These are phyloP conservation scores for Boloria euphrosyne DNA, from an alignment of 2,888 invertebrate species.

Conservation along the genomic window DNA sequence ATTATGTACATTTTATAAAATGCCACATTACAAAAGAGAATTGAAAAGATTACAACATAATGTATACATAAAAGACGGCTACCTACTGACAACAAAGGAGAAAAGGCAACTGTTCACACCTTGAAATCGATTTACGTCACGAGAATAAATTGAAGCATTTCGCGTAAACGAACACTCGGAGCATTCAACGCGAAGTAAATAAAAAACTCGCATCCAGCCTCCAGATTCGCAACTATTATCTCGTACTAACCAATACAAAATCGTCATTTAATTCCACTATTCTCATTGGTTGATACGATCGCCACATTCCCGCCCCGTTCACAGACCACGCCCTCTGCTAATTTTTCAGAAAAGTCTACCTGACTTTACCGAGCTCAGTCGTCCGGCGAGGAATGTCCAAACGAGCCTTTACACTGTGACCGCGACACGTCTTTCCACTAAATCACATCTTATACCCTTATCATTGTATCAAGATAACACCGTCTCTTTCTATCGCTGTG, in stretches of 20 bases:
- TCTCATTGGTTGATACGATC: conserved; percentile 57
- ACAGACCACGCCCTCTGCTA: conserved; percentile 76
- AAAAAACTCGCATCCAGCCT: conserved; percentile 75
- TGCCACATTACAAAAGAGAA: neutral
- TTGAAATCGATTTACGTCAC: conserved; percentile 74
- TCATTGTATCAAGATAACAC: conserved; percentile 60
- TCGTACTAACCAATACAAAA: conserved; percentile 67
- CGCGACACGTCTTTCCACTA: conserved; percentile 52
- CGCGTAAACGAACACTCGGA: conserved; percentile 59
- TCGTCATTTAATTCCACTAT: conserved; percentile 45
- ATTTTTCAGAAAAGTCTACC: conserved; percentile 60
- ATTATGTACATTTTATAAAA: conserved; percentile 1
- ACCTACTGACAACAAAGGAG: conserved; percentile 47
- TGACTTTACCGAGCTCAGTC: conserved; percentile 59
- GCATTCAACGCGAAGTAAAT: conserved; percentile 58
- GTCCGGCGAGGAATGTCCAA: conserved; percentile 51
- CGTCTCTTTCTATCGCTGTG: conserved; percentile 53
- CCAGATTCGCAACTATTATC: conserved; percentile 79
- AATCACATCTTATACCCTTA: conserved; percentile 62
- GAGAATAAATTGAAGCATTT: conserved; percentile 69
- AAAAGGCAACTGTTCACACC: conserved; percentile 60
- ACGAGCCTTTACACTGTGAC: conserved; percentile 49
- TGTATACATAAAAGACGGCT: conserved; percentile 40
- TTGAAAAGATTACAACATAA: conserved; percentile 24
- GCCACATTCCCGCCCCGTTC: conserved; percentile 75